Evolutionary conservation across 2,888 invertebrate species (phyloP).

Genomic region (Rhorus exstirpatorius): DNA sequence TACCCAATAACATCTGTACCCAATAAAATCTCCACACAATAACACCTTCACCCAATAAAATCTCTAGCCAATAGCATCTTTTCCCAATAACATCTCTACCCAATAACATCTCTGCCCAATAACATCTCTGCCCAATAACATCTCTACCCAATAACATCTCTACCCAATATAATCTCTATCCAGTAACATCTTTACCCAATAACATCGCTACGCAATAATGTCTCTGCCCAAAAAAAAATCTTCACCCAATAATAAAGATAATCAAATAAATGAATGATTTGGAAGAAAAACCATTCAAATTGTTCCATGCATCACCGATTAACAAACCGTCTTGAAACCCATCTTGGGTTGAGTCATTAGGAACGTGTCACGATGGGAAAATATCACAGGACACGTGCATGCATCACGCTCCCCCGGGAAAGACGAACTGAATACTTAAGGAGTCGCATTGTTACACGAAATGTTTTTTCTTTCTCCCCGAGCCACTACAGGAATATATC

Average conservation of each 20-base stretch:
- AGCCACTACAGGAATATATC: constrained; percentile 26
- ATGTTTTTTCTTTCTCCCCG: constrained; percentile 75
- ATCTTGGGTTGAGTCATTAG: constrained; percentile 7
- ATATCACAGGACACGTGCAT: constrained; percentile 51
- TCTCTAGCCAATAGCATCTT: too few species aligned
- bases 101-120: too few species aligned
- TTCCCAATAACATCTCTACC: too few species aligned
- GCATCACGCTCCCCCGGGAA: constrained; percentile 50
- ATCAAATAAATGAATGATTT: not conserved
- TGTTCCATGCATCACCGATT: not conserved
- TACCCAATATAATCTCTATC: too few species aligned
- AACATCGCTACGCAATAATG: too few species aligned
- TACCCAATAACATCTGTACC: too few species aligned
- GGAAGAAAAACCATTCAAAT: not conserved
- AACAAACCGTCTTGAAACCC: not conserved
- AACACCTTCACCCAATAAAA: too few species aligned
- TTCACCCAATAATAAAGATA: not conserved
- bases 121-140: too few species aligned
- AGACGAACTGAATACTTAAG: constrained; percentile 77
- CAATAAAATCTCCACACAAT: too few species aligned
- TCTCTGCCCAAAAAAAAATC: too few species aligned
- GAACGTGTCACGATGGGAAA: constrained; percentile 41
- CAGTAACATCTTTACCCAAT: too few species aligned
- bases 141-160: too few species aligned
- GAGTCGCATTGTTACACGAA: constrained; percentile 79